Conservation (phyloP, 2,797 vertebrate genomes). For the Sebastes hubbsi region DNA sequence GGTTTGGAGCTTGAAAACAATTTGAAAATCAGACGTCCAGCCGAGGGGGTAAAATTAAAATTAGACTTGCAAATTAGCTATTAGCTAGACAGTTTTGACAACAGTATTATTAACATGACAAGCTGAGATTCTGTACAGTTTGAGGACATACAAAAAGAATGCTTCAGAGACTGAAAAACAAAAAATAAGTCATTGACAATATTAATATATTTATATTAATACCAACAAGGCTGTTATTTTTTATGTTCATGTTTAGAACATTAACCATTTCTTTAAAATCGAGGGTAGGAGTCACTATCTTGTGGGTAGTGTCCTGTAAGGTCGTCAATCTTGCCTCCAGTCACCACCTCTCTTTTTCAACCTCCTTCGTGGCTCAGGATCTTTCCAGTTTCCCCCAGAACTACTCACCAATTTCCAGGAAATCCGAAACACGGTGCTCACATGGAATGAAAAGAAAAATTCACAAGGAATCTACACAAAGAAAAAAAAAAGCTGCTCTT, state of each 20-base stretch:
- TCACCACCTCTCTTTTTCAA: slow-evolving; percentile 16
- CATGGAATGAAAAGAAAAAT: slow-evolving; percentile 85
- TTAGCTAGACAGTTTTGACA: slow-evolving; percentile 71
- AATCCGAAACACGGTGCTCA: slow-evolving; percentile 65
- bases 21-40: slow-evolving; percentile 45
- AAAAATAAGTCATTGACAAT: slow-evolving; percentile 78
- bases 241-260: slow-evolving; percentile 80
- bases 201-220: slow-evolving; percentile 87
- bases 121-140: slow-evolving; percentile 81
- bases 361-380: slow-evolving; percentile 49
- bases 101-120: slow-evolving; percentile 75
- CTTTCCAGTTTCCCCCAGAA: slow-evolving; percentile 68
- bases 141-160: slow-evolving; percentile 78
- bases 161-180: slow-evolving; percentile 70
- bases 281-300: slow-evolving; percentile 76
- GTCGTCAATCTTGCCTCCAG: slow-evolving; percentile 37
- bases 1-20: slow-evolving; percentile 50
- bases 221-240: slow-evolving; percentile 85
- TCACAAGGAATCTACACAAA: slow-evolving; percentile 79
- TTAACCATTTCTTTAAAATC: slow-evolving; percentile 81
- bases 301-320: slow-evolving; percentile 55
- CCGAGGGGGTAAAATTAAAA: slow-evolving; percentile 38
- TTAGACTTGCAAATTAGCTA: slow-evolving; percentile 65
- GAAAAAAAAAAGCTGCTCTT: slow-evolving; percentile 65
- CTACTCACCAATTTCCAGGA: slow-evolving; percentile 69